These are phyloP conservation scores for Myotis brandtii DNA, from an alignment of 2,113 vertebrate species.

Conservation along the genomic window DNA sequence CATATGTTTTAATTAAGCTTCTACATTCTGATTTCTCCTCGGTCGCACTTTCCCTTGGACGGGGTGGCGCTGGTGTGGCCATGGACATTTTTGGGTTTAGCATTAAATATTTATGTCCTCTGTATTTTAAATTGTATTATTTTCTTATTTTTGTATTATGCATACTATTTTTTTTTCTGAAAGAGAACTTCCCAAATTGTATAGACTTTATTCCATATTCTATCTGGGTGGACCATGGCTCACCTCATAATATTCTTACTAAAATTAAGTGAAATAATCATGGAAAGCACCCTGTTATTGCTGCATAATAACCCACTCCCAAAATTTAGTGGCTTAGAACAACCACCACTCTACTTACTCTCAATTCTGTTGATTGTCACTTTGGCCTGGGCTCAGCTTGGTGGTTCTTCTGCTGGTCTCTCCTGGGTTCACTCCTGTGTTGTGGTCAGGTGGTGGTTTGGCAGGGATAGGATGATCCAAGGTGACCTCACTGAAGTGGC, in stretches of 20 bases:
- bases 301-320: not conserved
- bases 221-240: not conserved
- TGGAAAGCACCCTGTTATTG: not conserved
- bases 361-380: not conserved
- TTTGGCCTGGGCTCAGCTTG: not conserved
- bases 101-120: slow-evolving; percentile 10
- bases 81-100: not conserved
- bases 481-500: not conserved
- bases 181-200: not conserved
- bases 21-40: not conserved
- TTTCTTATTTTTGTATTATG: not conserved
- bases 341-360: not conserved
- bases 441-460: not conserved
- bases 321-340: not conserved
- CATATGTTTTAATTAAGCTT: slow-evolving; percentile 6
- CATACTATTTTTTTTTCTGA: not conserved
- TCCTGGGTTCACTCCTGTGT: not conserved
- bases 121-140: slow-evolving; percentile 15
- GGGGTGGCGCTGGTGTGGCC: not conserved
- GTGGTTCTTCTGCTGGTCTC: not conserved
- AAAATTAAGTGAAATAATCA: slow-evolving; percentile 6
- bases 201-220: not conserved
- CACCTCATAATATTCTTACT: not conserved
- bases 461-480: not conserved
- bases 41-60: not conserved